These are phyloP conservation scores for Synanthedon vespiformis DNA, from an alignment of 2,888 invertebrate genomes.

Conservation along the genomic window DNA sequence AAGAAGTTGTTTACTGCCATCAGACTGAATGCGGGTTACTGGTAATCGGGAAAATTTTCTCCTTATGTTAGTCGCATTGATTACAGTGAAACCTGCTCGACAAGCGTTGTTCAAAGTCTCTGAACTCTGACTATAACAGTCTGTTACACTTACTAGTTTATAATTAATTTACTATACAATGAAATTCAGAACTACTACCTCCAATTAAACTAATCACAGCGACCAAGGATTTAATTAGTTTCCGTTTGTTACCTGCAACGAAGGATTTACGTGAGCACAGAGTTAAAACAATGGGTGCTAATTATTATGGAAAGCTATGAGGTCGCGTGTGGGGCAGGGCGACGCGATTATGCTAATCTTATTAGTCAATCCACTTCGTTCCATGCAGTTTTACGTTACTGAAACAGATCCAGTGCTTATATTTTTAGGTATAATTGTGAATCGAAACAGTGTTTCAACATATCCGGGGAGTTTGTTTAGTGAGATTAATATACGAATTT, in stretches of 20 bases:
- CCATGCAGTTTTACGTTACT: constrained; percentile 40
- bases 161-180: neutral
- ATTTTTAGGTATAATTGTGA: neutral
- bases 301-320: constrained; percentile 60
- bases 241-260: neutral
- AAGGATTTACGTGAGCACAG: neutral
- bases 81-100: too few relatives aligned
- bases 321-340: constrained; percentile 42
- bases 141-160: neutral
- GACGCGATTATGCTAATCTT: constrained; percentile 62
- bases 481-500: too few relatives aligned
- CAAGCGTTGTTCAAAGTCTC: too few relatives aligned
- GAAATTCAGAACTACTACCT: neutral
- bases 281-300: constrained; percentile 32
- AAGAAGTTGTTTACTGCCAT: too few relatives aligned
- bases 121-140: too few relatives aligned
- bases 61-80: too few relatives aligned
- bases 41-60: too few relatives aligned
- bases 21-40: too few relatives aligned
- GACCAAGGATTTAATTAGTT: neutral
- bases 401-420: constrained; percentile 17
- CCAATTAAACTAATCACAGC: neutral
- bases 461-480: too few relatives aligned
- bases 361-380: constrained; percentile 60
- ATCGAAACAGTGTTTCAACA: too few relatives aligned